Evolutionary conservation across 1,140 invertebrate genomes (phyloP).

Genomic region (Drosophila littoralis): DNA sequence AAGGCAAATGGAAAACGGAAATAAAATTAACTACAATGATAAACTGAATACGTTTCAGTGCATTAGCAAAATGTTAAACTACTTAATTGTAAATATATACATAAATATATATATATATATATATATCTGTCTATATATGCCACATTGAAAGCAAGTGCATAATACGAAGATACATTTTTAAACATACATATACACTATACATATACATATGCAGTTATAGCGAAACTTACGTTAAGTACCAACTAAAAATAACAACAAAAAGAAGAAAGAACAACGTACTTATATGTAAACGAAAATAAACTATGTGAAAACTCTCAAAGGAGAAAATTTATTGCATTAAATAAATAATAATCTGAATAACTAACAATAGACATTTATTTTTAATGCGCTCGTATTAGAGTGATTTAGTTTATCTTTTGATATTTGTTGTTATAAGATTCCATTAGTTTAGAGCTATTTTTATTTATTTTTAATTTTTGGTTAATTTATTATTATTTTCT

Average conservation of each 20-base stretch:
- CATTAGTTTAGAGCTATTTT: too few species aligned
- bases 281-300: conserved; percentile 51
- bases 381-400: background rate
- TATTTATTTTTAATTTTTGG: too few species aligned
- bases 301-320: conserved; percentile 79
- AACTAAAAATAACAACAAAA: conserved; percentile 62
- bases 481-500: too few species aligned
- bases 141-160: conserved; percentile 16
- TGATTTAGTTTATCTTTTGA: too few species aligned
- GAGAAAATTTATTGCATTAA: conserved; percentile 81
- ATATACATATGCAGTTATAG: conserved; percentile 59
- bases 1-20: conserved; percentile 7
- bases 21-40: background rate
- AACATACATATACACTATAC: conserved; percentile 40
- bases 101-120: background rate
- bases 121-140: conserved; percentile 10
- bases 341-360: conserved; percentile 79
- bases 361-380: conserved; percentile 15
- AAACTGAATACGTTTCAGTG: conserved; percentile 1
- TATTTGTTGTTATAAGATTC: too few species aligned
- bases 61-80: conserved; percentile 23
- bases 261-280: conserved; percentile 53
- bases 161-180: conserved; percentile 39
- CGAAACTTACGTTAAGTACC: conserved; percentile 72
- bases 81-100: conserved; percentile 46